Base-by-base conservation (phyloP, 1,140 invertebrate species). In the Drosophila lacertosa region DNA sequence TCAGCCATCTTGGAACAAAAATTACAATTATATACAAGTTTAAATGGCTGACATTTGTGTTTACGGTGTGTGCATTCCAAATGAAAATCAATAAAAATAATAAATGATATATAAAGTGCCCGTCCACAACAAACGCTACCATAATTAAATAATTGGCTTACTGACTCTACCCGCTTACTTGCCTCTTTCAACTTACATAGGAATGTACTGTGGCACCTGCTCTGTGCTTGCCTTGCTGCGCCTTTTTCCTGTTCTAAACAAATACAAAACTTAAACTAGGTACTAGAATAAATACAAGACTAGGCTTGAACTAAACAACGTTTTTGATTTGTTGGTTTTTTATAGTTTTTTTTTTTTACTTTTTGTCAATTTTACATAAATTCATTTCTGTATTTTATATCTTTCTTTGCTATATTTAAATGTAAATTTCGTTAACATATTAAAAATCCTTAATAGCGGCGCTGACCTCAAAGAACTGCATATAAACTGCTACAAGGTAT, bases 1-100 rank as follows among this genome's bases (percentile, higher is more conserved):
- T 86, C 65, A 88, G 82, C 83, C 82, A 72, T 78, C 82, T 88
- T 82, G 82, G 70, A 89, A 89, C 82, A 75, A 53, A 88, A 88
- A 88, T 82, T 68, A 88, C 71, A 83, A 84, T 84, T 76, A 84
- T 77, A 88, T 62, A 78, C 47, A 57, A 59, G 71, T 81, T 48
- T 77, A 60, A 78, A 77, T 74, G 51, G 64, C 50, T 62, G 64
- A 40, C 35, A 45, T 55, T 35, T 47, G 44, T 55, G 29, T 40
- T 42, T 39, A 58, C 35, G 35, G 20, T 69, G 57, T 67, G 50
- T 57, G 63, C 33, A 73, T 68, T 68, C 51, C 69, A 45, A 73
- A 78, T 63, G 42, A 67, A 81, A 70, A 68, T 63, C 10, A 59
- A 71, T 64, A 44, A 35, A 74, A 80, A 58, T 63, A 24, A 42